A percentile compares a stretch with the other conserved stretches of the same genome.
These are phyloP conservation scores for Stratiomys singularior DNA, from an alignment of 2,888 invertebrate genomes.

Conservation along the genomic window DNA sequence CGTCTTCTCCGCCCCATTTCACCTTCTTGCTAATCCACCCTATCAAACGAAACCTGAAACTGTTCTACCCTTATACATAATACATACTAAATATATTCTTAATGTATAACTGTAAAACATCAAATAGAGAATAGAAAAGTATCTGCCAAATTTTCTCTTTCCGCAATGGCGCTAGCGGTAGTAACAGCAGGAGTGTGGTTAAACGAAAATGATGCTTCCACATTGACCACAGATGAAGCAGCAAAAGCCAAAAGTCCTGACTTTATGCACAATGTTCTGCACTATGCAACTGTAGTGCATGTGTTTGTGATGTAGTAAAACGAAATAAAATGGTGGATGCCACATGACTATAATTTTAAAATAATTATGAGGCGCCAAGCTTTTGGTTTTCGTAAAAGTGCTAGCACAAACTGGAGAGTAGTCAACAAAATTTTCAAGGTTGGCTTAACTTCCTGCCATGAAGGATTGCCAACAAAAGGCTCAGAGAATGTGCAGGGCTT, in stretches of 20 bases:
- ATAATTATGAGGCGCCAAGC: constrained; percentile 29
- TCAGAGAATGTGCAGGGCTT: too few species aligned
- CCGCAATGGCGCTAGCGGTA: too few species aligned
- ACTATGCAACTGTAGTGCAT: neutral
- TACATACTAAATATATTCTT: too few species aligned
- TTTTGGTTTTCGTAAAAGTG: neutral
- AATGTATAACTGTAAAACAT: too few species aligned
- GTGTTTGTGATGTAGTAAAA: neutral
- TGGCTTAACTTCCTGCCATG: constrained; percentile 21
- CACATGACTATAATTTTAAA: constrained; percentile 35
- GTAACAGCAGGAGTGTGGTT: too few species aligned
- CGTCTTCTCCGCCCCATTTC: neutral
- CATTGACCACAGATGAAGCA: constrained; percentile 29
- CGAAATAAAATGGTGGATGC: neutral
- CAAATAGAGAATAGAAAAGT: neutral
- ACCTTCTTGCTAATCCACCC: neutral
- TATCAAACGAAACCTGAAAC: too few species aligned
- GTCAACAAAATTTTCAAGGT: constrained; percentile 15
- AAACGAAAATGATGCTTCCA: constrained; percentile 34
- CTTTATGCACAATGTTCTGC: neutral
- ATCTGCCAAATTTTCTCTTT: constrained; percentile 29
- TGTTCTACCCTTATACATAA: too few species aligned
- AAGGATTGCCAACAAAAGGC: neutral
- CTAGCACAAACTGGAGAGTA: neutral
- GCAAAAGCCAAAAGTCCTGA: neutral